Evolutionary conservation across 92 coral and sea anemone species (phyloP).

Genomic region (Epizoanthus scotinus): DNA sequence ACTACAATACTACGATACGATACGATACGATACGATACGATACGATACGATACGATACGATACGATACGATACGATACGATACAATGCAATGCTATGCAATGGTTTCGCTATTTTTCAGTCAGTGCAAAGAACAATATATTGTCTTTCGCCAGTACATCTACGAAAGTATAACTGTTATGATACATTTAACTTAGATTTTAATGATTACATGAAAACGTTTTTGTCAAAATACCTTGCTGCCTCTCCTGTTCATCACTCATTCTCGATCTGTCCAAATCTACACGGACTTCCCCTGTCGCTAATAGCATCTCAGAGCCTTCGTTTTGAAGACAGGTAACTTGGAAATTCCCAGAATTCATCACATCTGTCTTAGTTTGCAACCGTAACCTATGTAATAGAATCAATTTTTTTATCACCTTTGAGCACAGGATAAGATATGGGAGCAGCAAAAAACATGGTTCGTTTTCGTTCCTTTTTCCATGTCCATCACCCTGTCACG

Average conservation of each 20-base stretch:
- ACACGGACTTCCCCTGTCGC: slow-evolving; percentile 46
- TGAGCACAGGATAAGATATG: no score
- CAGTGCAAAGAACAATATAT: no score
- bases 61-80: no score
- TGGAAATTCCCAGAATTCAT: slow-evolving; percentile 37
- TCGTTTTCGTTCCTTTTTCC: background rate
- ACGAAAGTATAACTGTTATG: no score
- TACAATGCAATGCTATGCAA: no score
- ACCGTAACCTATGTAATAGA: slow-evolving; percentile 32
- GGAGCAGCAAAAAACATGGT: no score
- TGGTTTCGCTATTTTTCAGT: no score
- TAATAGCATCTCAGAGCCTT: slow-evolving; percentile 41
- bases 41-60: no score
- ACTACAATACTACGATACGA: no score
- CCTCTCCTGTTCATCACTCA: background rate
- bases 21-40: no score
- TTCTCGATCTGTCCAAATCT: slow-evolving; percentile 27
- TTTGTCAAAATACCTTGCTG: background rate
- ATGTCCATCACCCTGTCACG: background rate
- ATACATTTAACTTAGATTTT: background rate
- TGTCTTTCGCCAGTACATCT: no score
- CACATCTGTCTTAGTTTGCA: slow-evolving; percentile 19
- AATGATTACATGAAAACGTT: background rate
- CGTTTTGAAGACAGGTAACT: slow-evolving; percentile 38
- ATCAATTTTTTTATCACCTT: no score